Evolutionary conservation across 2,888 invertebrate species (phyloP).

Genomic region (Hypena proboscidalis): DNA sequence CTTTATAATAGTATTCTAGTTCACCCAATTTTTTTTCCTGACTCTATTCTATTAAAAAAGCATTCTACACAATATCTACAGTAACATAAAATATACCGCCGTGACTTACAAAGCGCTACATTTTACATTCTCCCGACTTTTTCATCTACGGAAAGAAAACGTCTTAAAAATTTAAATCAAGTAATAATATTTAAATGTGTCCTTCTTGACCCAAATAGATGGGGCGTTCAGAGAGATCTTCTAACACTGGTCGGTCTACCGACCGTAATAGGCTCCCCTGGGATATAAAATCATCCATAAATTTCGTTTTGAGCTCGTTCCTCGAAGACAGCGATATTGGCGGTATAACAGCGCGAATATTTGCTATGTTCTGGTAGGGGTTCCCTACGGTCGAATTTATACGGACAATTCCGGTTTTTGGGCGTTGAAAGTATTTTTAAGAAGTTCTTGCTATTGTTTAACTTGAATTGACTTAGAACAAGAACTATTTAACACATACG

Average conservation of each 20-base stretch:
- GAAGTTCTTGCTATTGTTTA: no score
- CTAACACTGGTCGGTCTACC: slow-evolving; percentile 44
- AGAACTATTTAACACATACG: no score
- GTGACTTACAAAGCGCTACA: not conserved
- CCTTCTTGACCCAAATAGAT: slow-evolving; percentile 38
- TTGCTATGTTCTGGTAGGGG: slow-evolving; percentile 27
- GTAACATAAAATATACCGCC: not conserved
- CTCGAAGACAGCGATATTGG: slow-evolving; percentile 45
- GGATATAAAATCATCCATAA: slow-evolving; percentile 73
- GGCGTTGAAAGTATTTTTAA: no score
- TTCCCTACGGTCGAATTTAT: no score
- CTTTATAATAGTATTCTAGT: no score
- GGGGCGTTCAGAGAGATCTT: slow-evolving; percentile 35
- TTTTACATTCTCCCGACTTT: not conserved
- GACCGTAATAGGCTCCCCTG: slow-evolving; percentile 67
- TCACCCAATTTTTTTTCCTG: no score
- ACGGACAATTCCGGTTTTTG: no score
- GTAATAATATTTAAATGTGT: slow-evolving; percentile 44
- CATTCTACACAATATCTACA: no score
- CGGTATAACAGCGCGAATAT: slow-evolving; percentile 44
- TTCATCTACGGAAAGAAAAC: slow-evolving; percentile 16
- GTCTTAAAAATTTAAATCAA: slow-evolving; percentile 40
- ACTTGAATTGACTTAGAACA: no score
- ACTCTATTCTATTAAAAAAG: no score
- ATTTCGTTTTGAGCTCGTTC: slow-evolving; percentile 64